These are phyloP conservation scores for Cacoxenus indagator DNA, from an alignment of 2,888 invertebrate species.

Conservation along the genomic window DNA sequence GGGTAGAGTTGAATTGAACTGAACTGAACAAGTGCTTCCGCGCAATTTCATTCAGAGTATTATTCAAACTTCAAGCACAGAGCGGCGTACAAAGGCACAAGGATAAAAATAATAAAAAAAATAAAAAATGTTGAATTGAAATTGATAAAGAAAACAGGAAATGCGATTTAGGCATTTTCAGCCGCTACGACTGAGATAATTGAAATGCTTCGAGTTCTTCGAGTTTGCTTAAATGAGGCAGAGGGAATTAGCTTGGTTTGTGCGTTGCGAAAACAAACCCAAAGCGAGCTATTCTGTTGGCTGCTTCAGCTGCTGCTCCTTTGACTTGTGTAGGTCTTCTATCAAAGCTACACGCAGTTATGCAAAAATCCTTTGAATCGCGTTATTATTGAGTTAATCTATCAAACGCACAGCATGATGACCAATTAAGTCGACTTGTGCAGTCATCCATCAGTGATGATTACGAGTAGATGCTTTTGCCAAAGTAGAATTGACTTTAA, in stretches of 20 bases:
- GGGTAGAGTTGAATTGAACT: not conserved
- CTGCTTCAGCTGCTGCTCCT: not conserved
- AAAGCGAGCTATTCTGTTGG: not conserved
- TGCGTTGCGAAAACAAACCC: not conserved
- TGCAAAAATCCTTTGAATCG: constrained; percentile 4
- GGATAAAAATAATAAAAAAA: not conserved
- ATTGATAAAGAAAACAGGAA: constrained; percentile 9
- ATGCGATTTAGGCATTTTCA: constrained; percentile 34
- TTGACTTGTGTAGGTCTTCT: not conserved
- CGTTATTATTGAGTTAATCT: constrained; percentile 9
- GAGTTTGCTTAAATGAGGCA: no score
- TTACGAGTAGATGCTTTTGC: not conserved
- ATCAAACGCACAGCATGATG: constrained; percentile 13
- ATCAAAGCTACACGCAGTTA: not conserved
- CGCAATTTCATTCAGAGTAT: constrained; percentile 53
- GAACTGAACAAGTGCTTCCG: constrained; percentile 53
- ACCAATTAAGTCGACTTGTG: constrained; percentile 13
- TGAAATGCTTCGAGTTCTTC: not conserved
- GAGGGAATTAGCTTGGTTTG: no score
- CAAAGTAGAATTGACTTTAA: no score
- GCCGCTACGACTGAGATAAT: not conserved
- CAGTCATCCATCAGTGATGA: not conserved
- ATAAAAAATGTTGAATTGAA: not conserved
- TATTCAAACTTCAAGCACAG: constrained; percentile 18
- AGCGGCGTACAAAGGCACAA: not conserved